Evolutionary conservation across 2,888 invertebrate species (phyloP), one percentile per base, ranked within the genome.

Genomic region (Scrobipalpa atriplicella): DNA sequence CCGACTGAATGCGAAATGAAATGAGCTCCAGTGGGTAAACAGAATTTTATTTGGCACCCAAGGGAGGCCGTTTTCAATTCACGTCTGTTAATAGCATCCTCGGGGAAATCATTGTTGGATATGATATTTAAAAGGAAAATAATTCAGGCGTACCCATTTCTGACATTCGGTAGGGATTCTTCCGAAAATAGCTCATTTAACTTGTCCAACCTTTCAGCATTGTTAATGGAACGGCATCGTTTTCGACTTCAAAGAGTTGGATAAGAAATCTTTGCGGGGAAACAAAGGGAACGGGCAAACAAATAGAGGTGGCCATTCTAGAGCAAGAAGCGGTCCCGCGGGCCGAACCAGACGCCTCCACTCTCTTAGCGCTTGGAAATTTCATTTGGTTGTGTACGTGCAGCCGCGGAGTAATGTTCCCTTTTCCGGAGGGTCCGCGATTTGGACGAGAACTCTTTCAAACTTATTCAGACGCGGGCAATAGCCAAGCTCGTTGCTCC

Each of bases 351-450:
- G 72, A 72, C 76, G 77, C 77, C 75, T 68, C 67, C 80, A 78
- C 81, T 78, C 80, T 79, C 80, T 83, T 79, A 82, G 79, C 82
- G 80, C 84, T 87, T 82, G 81, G 84, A 87, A 89, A 90, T 89
- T 90, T 90, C 87, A 90, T 90, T 90, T 86, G 83, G 82, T 72
- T 82, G 77, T 71, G 86, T 89, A 92, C 92, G 92, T 92, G 92
- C 84, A 76, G 73, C 80, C 80, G 82, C 74, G 77, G 75, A 78
- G 83, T 85, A 90, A 90, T 87, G 85, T 80, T 80, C 81, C 82
- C 83, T 79, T 81, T 85, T 80, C 76, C 74, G 70, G 74, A 82
- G 79, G 84, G 84, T 78, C 70, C 75, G 75, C 81, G 82, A 83
- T 83, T 84, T 82, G 82, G 80, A 78, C 77, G 79, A 73, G 76